phyloP scores from a whole-genome alignment of 2,113 vertebrate genomes.

The Pterophyllum scalare region DNA sequence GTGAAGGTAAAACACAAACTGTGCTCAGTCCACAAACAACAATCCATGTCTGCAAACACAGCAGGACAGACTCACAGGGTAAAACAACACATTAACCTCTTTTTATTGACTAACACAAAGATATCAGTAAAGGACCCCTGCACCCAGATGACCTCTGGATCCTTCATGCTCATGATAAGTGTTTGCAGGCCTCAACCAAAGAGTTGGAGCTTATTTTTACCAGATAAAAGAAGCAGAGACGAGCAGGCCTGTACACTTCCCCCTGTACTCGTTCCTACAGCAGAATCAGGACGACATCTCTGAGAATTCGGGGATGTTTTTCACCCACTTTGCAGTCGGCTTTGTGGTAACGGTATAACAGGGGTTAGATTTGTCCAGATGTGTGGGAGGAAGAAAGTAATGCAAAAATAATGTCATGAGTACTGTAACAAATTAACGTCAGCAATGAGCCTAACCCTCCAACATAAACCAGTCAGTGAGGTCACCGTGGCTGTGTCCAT shows the following conservation, averaged over 20 bases:
- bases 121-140: background rate
- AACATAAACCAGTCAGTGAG: background rate
- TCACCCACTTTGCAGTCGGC: no score
- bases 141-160: fast-evolving
- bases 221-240: no score
- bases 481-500: background rate
- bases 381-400: background rate
- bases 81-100: background rate
- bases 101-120: fast-evolving
- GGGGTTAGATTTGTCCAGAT: background rate
- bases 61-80: no score
- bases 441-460: background rate
- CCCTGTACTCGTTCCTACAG: fast-evolving
- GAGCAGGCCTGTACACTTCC: background rate
- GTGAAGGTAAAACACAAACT: background rate
- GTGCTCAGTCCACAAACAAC: background rate
- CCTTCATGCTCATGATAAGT: background rate
- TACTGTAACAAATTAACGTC: background rate
- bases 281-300: background rate
- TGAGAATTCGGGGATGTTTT: no score
- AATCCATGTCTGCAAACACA: background rate
- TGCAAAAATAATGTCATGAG: fast-evolving
- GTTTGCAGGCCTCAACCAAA: background rate
- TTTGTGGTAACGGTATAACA: background rate
- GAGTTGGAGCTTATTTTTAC: background rate